Conservation (phyloP, 1,140 invertebrate genomes). For the Eupristina koningsbergeri region DNA sequence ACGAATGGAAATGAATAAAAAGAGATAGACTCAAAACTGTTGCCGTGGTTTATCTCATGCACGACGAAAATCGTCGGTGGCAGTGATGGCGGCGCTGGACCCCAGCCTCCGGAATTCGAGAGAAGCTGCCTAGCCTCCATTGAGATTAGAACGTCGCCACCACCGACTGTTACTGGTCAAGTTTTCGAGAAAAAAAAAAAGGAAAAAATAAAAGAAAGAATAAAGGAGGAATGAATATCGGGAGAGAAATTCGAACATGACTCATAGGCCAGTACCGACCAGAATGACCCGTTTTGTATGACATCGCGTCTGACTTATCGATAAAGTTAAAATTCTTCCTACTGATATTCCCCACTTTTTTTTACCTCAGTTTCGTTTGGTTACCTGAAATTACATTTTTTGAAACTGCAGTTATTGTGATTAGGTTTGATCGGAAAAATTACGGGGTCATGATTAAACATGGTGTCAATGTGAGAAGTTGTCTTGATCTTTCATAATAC, state of each 20-base stretch:
- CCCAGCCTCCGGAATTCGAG: conserved; percentile 45
- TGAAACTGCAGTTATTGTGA: neutral
- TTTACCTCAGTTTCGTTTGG: neutral
- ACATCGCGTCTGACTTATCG: conserved; percentile 45
- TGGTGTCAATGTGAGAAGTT: too few relatives aligned
- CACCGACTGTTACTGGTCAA: neutral
- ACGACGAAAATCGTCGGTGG: conserved; percentile 24
- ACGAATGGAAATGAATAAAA: conserved; percentile 1
- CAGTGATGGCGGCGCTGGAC: too few relatives aligned
- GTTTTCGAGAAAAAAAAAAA: neutral
- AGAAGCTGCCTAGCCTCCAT: conserved; percentile 13
- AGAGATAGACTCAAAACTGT: conserved; percentile 20
- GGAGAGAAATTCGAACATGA: conserved; percentile 23
- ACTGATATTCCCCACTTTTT: neutral
- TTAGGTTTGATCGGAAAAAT: neutral
- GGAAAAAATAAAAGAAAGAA: conserved; percentile 5
- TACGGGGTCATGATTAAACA: too few relatives aligned
- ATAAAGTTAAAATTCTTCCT: neutral
- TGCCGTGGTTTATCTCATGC: neutral
- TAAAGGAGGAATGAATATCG: neutral
- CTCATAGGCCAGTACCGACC: conserved; percentile 1
- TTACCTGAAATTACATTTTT: too few relatives aligned
- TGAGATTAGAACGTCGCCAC: conserved; percentile 40
- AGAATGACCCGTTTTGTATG: conserved; percentile 47
- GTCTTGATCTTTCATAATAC: too few relatives aligned